phyloP scores from a whole-genome alignment of 2,888 invertebrate genomes.

The Eupsilia transversa region DNA sequence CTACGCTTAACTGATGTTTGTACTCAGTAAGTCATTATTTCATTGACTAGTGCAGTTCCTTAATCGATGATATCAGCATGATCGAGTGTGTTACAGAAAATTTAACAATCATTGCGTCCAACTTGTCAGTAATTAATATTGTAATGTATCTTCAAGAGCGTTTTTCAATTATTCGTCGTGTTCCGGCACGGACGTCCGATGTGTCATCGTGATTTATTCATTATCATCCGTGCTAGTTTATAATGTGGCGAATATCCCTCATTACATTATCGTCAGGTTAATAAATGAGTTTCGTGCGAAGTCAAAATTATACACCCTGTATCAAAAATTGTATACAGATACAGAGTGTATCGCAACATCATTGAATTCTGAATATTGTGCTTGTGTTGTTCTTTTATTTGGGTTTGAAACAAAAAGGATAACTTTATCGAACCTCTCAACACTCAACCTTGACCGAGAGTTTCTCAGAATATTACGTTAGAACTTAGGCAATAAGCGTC shows the following conservation, averaged over 20 bases:
- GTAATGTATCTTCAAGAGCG: constrained; percentile 41
- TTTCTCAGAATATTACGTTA: constrained; percentile 13
- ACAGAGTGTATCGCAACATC: not conserved
- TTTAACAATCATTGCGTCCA: not conserved
- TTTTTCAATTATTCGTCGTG: constrained; percentile 43
- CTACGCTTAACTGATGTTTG: not conserved
- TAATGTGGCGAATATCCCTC: constrained; percentile 40
- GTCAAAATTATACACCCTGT: not conserved
- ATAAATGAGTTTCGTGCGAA: constrained; percentile 8
- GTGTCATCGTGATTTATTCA: constrained; percentile 49
- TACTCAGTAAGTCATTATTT: constrained; percentile 10
- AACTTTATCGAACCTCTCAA: constrained; percentile 19
- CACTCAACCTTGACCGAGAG: constrained; percentile 22
- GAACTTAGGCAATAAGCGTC: constrained; percentile 36
- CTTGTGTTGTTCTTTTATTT: constrained; percentile 18
- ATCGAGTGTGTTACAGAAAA: not conserved
- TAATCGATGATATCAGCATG: not conserved
- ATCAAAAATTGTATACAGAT: not conserved
- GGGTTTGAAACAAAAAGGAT: constrained; percentile 13
- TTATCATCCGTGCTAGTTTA: constrained; percentile 51
- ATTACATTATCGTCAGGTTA: constrained; percentile 17
- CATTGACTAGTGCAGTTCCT: constrained; percentile 7
- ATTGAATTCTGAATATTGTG: not conserved
- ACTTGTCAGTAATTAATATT: constrained; percentile 21
- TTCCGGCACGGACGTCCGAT: constrained; percentile 60